Base-by-base conservation (phyloP, 64 coral and sea anemone species). In the Anthopleura sola region DNA sequence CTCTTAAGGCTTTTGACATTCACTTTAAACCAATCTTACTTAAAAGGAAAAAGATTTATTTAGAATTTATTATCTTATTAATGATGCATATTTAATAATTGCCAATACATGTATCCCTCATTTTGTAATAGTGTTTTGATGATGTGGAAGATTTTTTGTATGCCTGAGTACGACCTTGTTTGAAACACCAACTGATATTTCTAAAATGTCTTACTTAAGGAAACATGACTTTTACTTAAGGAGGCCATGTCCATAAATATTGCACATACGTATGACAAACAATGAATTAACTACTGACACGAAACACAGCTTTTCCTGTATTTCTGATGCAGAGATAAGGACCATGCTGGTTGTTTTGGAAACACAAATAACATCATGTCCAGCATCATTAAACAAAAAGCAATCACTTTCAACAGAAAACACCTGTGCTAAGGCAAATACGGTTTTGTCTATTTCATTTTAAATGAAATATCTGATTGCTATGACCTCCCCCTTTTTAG, bases 211-310 rank as follows among this genome's bases (percentile, higher is more conserved):
- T 57, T 21, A 20, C n/a, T n/a, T 19, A 21, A 57, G 0, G 14
- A 57, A 57, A 57, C 4, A 57, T 19, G 14, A 16, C 14, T 20
- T 55, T 78, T 77, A 87, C 51, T 87, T 87, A 55, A 87, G 86
- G 56, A 87, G 75, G 47, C 86, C 86, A 87, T 87, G 86, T 32
- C 86, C 86, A 87, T 87, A 53, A 38, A 87, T 80, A 78, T 87
- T 87, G 75, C 69, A 75, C 86, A 87, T n/a, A 37, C 51, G 86
- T 36, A 87, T 79, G 12, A 87, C 74, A 79, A 80, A 87, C 55
- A 51, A 51, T 82, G 53, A 82, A 49, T 79, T 39, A 34, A 37
- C 28, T 23, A 87, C 36, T 87, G 36, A 55, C 58, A 89, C 11
- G n/a, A 68, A 82, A 82, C 66, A 89, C 6, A 83, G 38, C 47